Conservation (phyloP, 2,113 vertebrate genomes). For the Sebastes fasciatus region DNA sequence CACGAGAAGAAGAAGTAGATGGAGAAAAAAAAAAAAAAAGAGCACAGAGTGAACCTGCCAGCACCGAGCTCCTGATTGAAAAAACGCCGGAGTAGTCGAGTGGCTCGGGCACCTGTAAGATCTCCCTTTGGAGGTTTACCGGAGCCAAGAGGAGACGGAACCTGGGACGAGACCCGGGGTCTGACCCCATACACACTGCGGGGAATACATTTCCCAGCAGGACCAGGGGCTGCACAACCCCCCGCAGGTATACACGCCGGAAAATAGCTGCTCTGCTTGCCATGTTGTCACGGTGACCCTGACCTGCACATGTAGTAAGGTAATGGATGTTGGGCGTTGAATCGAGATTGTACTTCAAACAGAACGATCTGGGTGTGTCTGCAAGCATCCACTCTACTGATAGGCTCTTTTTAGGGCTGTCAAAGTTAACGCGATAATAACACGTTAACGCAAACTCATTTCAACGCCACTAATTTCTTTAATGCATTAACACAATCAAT, state of each 20-base stretch:
- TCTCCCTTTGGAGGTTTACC: conserved; percentile 29
- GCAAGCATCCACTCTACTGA: neutral
- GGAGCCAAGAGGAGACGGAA: neutral
- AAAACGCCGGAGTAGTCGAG: neutral
- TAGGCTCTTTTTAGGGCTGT: neutral
- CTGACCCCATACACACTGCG: conserved; percentile 24
- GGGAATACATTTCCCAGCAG: conserved; percentile 47
- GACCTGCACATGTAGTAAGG: conserved; percentile 25
- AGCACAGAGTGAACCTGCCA: conserved; percentile 29
- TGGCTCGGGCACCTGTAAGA: neutral
- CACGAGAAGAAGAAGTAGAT: neutral
- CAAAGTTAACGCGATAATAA: too few relatives aligned
- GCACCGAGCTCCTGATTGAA: neutral
- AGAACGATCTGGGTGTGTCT: neutral
- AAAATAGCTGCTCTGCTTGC: conserved; percentile 24
- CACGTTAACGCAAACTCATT: too few relatives aligned
- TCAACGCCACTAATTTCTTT: too few relatives aligned
- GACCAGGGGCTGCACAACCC: conserved; percentile 11
- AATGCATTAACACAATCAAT: too few relatives aligned
- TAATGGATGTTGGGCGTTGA: conserved; percentile 36
- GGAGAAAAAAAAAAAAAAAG: neutral
- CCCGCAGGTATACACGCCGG: neutral
- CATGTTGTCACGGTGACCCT: conserved; percentile 54
- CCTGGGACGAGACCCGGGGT: conserved; percentile 8
- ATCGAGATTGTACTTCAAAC: conserved; percentile 9